Evolutionary conservation across 2,113 vertebrate genomes (phyloP).

Genomic region (Misgurnus mizolepis): DNA sequence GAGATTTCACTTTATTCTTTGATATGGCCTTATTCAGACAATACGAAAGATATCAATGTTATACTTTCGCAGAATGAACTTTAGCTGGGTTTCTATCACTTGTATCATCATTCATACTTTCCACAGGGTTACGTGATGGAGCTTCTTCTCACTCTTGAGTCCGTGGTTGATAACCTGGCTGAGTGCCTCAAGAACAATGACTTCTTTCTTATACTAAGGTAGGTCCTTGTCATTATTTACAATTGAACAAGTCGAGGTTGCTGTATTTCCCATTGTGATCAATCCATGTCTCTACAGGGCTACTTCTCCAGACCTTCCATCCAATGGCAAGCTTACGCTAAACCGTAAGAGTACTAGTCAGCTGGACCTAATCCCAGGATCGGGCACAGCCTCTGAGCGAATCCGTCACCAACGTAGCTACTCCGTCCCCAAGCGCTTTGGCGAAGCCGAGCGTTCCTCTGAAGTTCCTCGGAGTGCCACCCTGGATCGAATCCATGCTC

Average conservation of each 20-base stretch:
- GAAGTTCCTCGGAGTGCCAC: constrained; percentile 93
- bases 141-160: constrained; percentile 90
- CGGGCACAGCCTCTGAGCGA: constrained; percentile 75
- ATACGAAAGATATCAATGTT: no score
- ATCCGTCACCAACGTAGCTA: constrained; percentile 91
- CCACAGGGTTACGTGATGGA: constrained; percentile 95
- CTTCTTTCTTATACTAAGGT: constrained; percentile 86
- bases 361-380: constrained; percentile 78
- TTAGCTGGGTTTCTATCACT: no score
- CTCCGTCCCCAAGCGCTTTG: constrained; percentile 94
- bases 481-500: constrained; percentile 88
- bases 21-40: no score
- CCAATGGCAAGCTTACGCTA: constrained; percentile 81
- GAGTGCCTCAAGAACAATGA: constrained; percentile 93
- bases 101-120: not conserved
- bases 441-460: constrained; percentile 82
- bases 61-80: no score
- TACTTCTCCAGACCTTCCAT: constrained; percentile 87
- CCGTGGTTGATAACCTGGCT: constrained; percentile 92
- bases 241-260: not conserved
- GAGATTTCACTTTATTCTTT: no score
- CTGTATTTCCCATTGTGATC: not conserved
- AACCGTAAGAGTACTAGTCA: constrained; percentile 92
- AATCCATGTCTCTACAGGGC: constrained; percentile 68
- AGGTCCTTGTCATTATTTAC: not conserved